A percentile compares a stretch with the other conserved stretches of the same genome.
phyloP scores from a whole-genome alignment of 2,888 invertebrate species.

The Cacoxenus indagator region DNA sequence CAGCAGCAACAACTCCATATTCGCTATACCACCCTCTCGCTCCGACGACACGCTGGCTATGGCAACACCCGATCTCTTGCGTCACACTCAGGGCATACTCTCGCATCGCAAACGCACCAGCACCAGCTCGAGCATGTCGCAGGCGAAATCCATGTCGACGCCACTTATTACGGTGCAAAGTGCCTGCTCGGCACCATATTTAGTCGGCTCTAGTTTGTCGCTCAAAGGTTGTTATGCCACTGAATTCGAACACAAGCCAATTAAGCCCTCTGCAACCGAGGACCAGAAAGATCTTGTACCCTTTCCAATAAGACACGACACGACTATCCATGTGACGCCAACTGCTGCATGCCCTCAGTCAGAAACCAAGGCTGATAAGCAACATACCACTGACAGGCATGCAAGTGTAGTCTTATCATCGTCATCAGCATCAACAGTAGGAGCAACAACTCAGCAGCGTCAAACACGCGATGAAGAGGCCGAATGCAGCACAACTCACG shows the following conservation, averaged over 20 bases:
- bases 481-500: constrained; percentile 54
- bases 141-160: constrained; percentile 40
- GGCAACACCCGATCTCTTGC: constrained; percentile 66
- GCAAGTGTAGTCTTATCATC: constrained; percentile 58
- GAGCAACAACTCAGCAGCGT: constrained; percentile 46
- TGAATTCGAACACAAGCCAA: constrained; percentile 51
- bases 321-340: constrained; percentile 59
- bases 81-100: constrained; percentile 74
- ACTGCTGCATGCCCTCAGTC: constrained; percentile 72
- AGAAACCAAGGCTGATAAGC: constrained; percentile 72
- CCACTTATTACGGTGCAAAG: constrained; percentile 58
- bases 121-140: constrained; percentile 73
- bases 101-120: constrained; percentile 74
- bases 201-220: constrained; percentile 67
- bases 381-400: constrained; percentile 44
- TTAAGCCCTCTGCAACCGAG: constrained; percentile 37
- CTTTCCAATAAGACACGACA: not conserved
- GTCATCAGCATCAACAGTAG: constrained; percentile 33
- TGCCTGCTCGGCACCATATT: constrained; percentile 76
- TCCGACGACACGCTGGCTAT: constrained; percentile 82
- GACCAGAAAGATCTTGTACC: constrained; percentile 46
- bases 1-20: constrained; percentile 39
- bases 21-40: constrained; percentile 80
- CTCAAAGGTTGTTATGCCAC: constrained; percentile 47
- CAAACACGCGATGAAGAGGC: constrained; percentile 64